Evolutionary conservation across 2,113 vertebrate species (phyloP), one percentile per base, ranked within the genome.

Genomic region (Jaculus jaculus): DNA sequence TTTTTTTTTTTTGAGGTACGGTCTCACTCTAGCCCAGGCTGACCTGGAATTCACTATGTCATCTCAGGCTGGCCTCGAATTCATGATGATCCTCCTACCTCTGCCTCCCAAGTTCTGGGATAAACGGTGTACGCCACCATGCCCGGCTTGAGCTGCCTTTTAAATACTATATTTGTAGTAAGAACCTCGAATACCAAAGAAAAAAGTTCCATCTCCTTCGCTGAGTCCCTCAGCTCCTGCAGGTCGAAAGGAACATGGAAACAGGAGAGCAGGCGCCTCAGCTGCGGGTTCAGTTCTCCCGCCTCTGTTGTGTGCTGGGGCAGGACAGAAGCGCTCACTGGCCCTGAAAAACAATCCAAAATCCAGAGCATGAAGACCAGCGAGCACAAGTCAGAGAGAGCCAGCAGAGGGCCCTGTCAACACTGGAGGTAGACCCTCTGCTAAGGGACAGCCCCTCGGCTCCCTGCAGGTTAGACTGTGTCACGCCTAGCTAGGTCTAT

Each of bases 201-300:
- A 91, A 98, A 98, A 7, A 99, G 65, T 63, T 98, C 95, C 96
- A 97, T 98, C 96, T 98, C 98, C 83, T 98, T 97, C 61, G 96
- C 96, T 17, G 95, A 88, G 30, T 94, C 98, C 93, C 51, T 96
- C 47, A 98, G 97, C 30, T 97, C 95, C 4, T 95, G 90, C 17
- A 89, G 5, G 8, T 98, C 93, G 2, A 92, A 98, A 0, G 92
- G 83, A 90, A 98, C 96, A 51, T 68, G 87, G 91, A 98, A 98
- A 74, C 97, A 96, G 90, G 96, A 92, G 37, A 99, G 91, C 34
- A 99, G 95, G 72, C 92, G 81, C 66, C 92, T 93, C 47, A 99
- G 97, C 89, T 97, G 98, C n/a, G 73, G 95, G 94, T 97, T 98
- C 90, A 98, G 96, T 65, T 98, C 93, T 65, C 97, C 93, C 39